Percentiles rank a stretch among this genome's conserved stretches.
These are phyloP conservation scores for Andrena camellia DNA, from an alignment of 2,888 invertebrate genomes.

Conservation along the genomic window DNA sequence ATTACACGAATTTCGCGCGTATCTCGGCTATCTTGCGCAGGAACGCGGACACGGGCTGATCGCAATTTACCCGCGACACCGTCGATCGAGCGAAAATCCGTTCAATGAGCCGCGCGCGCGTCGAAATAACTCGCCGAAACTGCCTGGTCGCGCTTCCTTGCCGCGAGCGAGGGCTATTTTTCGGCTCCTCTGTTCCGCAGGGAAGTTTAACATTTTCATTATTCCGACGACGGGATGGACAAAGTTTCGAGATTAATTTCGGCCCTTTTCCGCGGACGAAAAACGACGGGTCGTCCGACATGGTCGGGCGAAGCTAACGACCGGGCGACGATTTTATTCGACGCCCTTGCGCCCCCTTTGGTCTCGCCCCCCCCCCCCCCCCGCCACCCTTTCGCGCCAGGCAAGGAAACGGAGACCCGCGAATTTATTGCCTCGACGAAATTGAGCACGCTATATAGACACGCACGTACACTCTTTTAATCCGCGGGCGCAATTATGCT, in stretches of 20 bases:
- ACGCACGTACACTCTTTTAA: slow-evolving; percentile 58
- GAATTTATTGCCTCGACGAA: slow-evolving; percentile 62
- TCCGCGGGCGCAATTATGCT: slow-evolving; percentile 65
- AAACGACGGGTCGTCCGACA: slow-evolving; percentile 1
- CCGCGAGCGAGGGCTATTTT: background rate
- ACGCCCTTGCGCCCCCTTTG: background rate
- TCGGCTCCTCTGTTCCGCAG: background rate
- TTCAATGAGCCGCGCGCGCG: background rate
- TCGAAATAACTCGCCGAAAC: slow-evolving; percentile 26
- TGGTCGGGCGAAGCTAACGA: background rate
- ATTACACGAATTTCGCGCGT: background rate
- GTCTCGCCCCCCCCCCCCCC: background rate
- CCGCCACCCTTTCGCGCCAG: background rate
- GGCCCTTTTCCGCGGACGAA: slow-evolving; percentile 14
- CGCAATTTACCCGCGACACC: slow-evolving; percentile 11
- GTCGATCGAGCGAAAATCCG: slow-evolving; percentile 3
- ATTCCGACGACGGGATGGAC: background rate
- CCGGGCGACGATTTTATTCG: slow-evolving; percentile 53
- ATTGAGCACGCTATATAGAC: slow-evolving; percentile 58
- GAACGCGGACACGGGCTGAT: slow-evolving; percentile 12
- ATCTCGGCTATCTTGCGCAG: background rate
- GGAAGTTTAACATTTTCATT: slow-evolving; percentile 21
- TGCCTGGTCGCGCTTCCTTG: background rate
- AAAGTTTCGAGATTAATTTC: slow-evolving; percentile 53
- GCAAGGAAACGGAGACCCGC: slow-evolving; percentile 20